Evolutionary conservation across 2,113 vertebrate species (phyloP).

Genomic region (Puffinus mauretanicus): DNA sequence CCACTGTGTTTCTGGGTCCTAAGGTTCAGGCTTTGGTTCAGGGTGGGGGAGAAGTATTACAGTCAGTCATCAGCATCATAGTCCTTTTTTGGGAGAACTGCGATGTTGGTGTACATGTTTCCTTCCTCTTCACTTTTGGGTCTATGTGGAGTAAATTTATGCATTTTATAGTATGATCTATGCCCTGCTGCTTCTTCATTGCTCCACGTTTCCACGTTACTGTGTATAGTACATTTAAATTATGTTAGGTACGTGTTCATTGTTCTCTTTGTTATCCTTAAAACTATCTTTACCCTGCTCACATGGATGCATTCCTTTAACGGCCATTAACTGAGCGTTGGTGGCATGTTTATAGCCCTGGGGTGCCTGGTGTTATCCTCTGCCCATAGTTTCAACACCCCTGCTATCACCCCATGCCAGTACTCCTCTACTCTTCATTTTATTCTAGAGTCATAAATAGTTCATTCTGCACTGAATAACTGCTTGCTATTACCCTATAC

Average conservation of each 20-base stretch:
- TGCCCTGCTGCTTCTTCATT: not conserved
- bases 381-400: not conserved
- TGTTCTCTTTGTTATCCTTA: not conserved
- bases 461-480: not conserved
- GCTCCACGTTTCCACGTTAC: not conserved
- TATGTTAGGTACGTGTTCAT: fast-evolving
- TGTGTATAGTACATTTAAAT: not conserved
- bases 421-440: not conserved
- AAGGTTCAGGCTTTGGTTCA: not conserved
- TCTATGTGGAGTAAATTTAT: not conserved
- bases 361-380: not conserved
- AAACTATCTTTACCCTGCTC: not conserved
- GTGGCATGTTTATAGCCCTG: not conserved
- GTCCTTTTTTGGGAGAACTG: not conserved
- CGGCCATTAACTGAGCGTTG: not conserved
- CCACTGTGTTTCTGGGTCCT: not conserved
- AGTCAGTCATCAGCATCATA: not conserved
- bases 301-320: not conserved
- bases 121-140: not conserved
- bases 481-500: not conserved
- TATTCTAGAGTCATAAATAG: not conserved
- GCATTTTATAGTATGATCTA: not conserved
- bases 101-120: fast-evolving
- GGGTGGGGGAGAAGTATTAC: not conserved
- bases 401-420: not conserved